Conservation (phyloP, 2,113 vertebrate genomes). For the Sinosuthora webbiana region DNA sequence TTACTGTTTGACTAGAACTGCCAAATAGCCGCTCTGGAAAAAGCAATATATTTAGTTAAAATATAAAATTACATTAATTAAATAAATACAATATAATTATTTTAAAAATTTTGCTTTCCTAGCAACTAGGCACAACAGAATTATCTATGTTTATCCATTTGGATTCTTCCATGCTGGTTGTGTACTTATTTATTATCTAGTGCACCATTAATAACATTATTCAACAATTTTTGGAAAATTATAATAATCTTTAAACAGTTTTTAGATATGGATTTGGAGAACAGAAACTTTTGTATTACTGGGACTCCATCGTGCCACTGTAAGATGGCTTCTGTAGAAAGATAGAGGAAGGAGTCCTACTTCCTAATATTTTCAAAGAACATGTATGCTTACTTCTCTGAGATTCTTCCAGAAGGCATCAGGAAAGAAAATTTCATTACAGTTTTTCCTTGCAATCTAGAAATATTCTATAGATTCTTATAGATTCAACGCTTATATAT, state of each 20-base stretch:
- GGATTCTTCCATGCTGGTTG: not conserved
- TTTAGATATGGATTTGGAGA: not conserved
- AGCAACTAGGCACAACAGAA: not conserved
- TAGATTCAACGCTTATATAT: not conserved
- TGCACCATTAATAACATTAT: not conserved
- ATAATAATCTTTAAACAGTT: not conserved
- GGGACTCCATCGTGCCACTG: rapidly evolving
- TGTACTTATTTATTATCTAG: not conserved
- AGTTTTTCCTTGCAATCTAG: not conserved
- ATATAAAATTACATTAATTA: not conserved
- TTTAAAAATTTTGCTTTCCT: not conserved
- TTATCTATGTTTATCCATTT: not conserved
- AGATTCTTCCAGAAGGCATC: not conserved
- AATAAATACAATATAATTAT: not conserved
- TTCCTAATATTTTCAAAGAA: not conserved
- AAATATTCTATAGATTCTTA: too few relatives aligned
- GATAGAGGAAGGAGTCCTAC: not conserved
- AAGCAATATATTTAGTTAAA: not conserved
- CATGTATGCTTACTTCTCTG: not conserved
- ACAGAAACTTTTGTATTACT: not conserved
- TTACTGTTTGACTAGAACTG: not conserved
- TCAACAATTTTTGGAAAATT: not conserved
- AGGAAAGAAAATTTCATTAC: not conserved
- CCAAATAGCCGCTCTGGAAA: not conserved
- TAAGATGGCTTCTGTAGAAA: not conserved